Base-by-base conservation (phyloP, 1,140 invertebrate genomes). In the Rhopalosiphum maidis region DNA sequence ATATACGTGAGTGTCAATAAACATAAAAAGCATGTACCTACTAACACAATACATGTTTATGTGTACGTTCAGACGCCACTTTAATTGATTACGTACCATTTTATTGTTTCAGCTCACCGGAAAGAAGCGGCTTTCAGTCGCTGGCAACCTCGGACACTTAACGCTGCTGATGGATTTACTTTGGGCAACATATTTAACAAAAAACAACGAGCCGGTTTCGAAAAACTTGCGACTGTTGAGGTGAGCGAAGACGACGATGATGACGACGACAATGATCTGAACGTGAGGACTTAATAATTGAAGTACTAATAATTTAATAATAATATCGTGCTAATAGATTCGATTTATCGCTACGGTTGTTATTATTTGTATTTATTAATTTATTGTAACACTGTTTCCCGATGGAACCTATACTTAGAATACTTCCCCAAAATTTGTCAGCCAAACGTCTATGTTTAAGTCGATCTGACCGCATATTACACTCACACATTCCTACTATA, bases 161-260 rank as follows among this genome's bases (percentile, higher is more conserved):
- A 83, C 21, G 46, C 90, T 9, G 82, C 90, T 1, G 91, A 93
- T n/a, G 91, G 91, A 41, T 93, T 93, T 55, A 93, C 91, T n/a
- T 43, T 93, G n/a, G 91, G 91, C 23, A 93, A 93, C 35, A 93
- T 93, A 51, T 93, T 93, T 48, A 93, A 93, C 23, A 85, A 93
- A 9, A 93, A 93, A 55, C 91, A 83, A 85, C 77, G 77, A 21
- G 91, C 91, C 7, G 91, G 91, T 22, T 93, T 93, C 22, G 91
- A 93, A 86, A 93, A 93, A 93, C 82, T 93, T 7, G 91, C 91
- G 9, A 93, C 77, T 8, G 91, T 93, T 6, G 91, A 93, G 22
- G 91, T 54, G 22, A 93, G 91, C 25, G 91, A 93, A 85, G 91
- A 91, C 22, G 68, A 93, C 25, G 91, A 93, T 3, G 91, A 85